phyloP scores from a whole-genome alignment of 1,140 invertebrate species.

The Olivierus martensii region DNA sequence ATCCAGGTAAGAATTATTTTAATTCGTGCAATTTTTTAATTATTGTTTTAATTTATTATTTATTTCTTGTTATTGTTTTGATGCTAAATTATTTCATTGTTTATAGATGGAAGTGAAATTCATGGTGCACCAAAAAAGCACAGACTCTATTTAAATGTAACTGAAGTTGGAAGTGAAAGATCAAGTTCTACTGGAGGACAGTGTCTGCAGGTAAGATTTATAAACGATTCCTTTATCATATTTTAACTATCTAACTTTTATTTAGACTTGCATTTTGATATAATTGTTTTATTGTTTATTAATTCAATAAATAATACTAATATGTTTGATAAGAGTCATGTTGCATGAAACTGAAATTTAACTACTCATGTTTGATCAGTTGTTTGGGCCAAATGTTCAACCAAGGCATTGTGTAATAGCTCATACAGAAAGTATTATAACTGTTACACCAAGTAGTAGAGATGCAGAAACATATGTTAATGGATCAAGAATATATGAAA shows the following conservation, averaged over 20 bases:
- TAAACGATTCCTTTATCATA: not conserved
- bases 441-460: slow-evolving; percentile 78
- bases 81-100: slow-evolving; percentile 2
- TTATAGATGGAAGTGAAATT: slow-evolving; percentile 45
- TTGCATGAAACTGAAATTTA: not conserved
- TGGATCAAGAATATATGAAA: slow-evolving; percentile 78
- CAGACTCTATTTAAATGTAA: slow-evolving; percentile 49
- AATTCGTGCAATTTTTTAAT: not conserved
- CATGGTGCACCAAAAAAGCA: slow-evolving; percentile 40
- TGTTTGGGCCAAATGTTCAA: slow-evolving; percentile 63
- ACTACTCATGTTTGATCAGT: slow-evolving; percentile 26
- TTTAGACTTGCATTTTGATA: not conserved
- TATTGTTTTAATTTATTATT: not conserved
- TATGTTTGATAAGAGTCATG: not conserved
- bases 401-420: slow-evolving; percentile 87
- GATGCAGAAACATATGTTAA: slow-evolving; percentile 90
- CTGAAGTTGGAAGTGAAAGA: slow-evolving; percentile 53
- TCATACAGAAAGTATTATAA: slow-evolving; percentile 76
- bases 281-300: not conserved
- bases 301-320: not conserved
- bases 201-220: slow-evolving; percentile 11
- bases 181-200: slow-evolving; percentile 29
- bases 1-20: slow-evolving; percentile 32
- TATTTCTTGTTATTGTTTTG: not conserved
- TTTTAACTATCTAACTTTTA: not conserved